phyloP scores from a whole-genome alignment of 2,113 vertebrate genomes.

The Epinephelus moara region DNA sequence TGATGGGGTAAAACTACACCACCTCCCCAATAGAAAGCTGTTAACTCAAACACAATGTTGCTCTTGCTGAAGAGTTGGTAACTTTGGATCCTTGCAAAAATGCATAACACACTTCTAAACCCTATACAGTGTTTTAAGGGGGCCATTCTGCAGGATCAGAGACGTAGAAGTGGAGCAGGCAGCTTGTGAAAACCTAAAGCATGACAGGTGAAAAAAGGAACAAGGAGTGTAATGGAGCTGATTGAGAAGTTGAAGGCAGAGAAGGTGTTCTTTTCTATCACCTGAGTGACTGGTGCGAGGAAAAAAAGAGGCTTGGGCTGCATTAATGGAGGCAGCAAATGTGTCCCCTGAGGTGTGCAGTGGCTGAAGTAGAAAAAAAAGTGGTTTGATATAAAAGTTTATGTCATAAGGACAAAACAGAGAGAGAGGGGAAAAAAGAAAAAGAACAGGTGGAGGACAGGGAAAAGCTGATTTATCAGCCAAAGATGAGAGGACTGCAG shows the following conservation, averaged over 20 bases:
- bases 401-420: conserved; percentile 41
- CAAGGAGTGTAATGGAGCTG: conserved; percentile 22
- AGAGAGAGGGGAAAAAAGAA: neutral
- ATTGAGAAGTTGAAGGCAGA: conserved; percentile 29
- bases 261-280: conserved; percentile 28
- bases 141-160: neutral
- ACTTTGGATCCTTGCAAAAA: neutral
- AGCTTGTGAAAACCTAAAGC: conserved; percentile 8
- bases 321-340: conserved; percentile 24
- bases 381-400: conserved; percentile 30
- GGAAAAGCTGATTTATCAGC: conserved; percentile 50
- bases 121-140: neutral
- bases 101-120: neutral
- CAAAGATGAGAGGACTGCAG: conserved; percentile 57
- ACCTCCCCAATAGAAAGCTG: neutral
- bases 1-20: neutral
- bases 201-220: conserved; percentile 24
- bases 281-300: neutral
- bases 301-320: neutral
- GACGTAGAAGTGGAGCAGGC: conserved; percentile 2
- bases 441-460: conserved; percentile 48
- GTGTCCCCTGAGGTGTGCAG: conserved; percentile 33
- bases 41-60: neutral
- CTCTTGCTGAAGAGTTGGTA: neutral
- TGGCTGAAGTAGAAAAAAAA: conserved; percentile 11